phyloP scores from a whole-genome alignment of 1,140 invertebrate species.

The Drosophila prosaltans region DNA sequence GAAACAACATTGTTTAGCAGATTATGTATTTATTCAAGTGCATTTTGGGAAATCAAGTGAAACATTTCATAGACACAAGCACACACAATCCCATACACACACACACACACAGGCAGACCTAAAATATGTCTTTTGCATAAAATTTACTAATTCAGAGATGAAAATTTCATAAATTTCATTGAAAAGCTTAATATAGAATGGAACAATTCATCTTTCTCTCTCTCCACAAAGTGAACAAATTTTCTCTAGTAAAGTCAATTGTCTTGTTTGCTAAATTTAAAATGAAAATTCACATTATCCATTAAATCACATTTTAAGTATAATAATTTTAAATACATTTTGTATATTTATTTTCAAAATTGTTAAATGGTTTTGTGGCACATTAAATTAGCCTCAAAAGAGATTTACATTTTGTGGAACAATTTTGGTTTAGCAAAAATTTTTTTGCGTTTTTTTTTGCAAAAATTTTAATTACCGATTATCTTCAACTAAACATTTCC shows the following conservation, averaged over 20 bases:
- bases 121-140: neutral
- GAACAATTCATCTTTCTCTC: neutral
- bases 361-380: conserved; percentile 17
- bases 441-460: neutral
- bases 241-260: neutral
- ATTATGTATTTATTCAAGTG: conserved; percentile 70
- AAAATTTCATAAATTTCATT: conserved; percentile 11
- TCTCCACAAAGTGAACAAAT: neutral
- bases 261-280: neutral
- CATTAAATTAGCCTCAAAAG: conserved; percentile 17
- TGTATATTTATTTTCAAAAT: neutral
- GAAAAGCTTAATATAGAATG: conserved; percentile 23
- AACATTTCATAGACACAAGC: conserved; percentile 21
- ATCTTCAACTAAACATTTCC: neutral
- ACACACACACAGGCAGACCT: neutral
- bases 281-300: neutral
- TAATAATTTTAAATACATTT: conserved; percentile 6
- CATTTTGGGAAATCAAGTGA: conserved; percentile 49
- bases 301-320: neutral
- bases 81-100: neutral
- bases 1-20: conserved; percentile 21
- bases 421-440: neutral
- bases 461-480: neutral
- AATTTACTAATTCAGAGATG: neutral
- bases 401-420: conserved; percentile 14